Conservation (phyloP, 2,113 vertebrate genomes). For the Anas platyrhynchos region DNA sequence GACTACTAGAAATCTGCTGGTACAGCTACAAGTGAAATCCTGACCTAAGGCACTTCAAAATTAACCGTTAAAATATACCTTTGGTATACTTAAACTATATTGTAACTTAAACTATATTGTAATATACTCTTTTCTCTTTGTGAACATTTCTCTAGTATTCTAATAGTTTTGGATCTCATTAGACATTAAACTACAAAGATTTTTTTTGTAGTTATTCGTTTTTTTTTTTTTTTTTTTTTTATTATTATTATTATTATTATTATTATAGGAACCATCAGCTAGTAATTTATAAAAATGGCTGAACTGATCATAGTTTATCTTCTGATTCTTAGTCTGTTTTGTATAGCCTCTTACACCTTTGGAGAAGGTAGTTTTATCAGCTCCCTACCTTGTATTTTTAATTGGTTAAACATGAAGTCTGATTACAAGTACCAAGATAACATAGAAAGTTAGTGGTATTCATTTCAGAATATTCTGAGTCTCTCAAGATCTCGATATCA, state of each 20-base stretch:
- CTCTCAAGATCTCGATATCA: background rate
- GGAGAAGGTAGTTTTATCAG: background rate
- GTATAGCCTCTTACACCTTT: background rate
- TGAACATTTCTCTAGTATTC: background rate
- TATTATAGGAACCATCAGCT: background rate
- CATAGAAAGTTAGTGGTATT: background rate
- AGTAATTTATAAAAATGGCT: background rate
- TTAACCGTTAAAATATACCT: background rate
- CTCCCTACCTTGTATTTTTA: background rate
- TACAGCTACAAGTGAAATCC: background rate
- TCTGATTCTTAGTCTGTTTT: background rate
- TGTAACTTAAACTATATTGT: background rate
- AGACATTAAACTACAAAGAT: background rate
- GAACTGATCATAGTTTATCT: background rate
- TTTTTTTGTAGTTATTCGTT: no score
- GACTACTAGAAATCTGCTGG: background rate
- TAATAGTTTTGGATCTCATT: background rate
- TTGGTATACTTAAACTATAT: background rate
- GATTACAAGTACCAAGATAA: background rate
- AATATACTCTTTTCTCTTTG: background rate
- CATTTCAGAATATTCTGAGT: background rate
- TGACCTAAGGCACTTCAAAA: background rate
- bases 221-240: background rate
- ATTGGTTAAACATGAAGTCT: background rate
- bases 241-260: background rate